These are phyloP conservation scores for Lepidocyrtoides sp. DNA, from an alignment of 2,888 invertebrate genomes.

Conservation along the genomic window DNA sequence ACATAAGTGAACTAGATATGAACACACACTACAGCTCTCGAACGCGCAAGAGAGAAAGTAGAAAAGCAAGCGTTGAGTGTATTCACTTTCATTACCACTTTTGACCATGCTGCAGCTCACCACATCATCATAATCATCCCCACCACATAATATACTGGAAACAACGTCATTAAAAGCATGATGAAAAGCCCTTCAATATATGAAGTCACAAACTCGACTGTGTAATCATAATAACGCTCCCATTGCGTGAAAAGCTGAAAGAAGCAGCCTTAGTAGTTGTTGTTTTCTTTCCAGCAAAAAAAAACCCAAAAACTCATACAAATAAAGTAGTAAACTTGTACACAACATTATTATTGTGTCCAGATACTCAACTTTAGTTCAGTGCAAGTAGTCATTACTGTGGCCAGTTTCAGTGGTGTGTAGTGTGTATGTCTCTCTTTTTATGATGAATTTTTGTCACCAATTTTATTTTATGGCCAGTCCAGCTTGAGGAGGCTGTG, in stretches of 20 bases:
- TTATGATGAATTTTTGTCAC: slow-evolving; percentile 56
- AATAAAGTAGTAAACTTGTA: slow-evolving; percentile 26
- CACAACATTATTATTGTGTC: neutral
- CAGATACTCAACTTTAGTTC: neutral
- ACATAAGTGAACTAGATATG: neutral
- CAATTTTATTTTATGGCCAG: slow-evolving; percentile 42
- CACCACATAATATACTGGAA: slow-evolving; percentile 8
- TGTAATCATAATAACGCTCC: slow-evolving; percentile 61
- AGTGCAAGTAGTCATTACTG: slow-evolving; percentile 2
- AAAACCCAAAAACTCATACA: neutral
- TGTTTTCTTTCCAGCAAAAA: slow-evolving; percentile 44
- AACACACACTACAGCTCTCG: neutral
- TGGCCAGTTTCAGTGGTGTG: neutral
- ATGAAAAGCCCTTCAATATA: slow-evolving; percentile 61
- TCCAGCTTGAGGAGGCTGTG: neutral
- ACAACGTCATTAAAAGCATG: slow-evolving; percentile 47
- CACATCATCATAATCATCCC: neutral
- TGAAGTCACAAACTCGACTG: slow-evolving; percentile 42
- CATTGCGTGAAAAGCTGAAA: slow-evolving; percentile 32
- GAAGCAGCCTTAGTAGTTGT: neutral
- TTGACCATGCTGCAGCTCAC: neutral
- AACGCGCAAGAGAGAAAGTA: neutral
- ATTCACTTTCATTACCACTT: neutral
- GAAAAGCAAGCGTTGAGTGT: too few species aligned
- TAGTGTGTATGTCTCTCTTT: slow-evolving; percentile 18